A percentile compares a stretch with the other conserved stretches of the same genome.
These are phyloP conservation scores for Heteromormyrus szaboi DNA, from an alignment of 2,797 vertebrate genomes.

Conservation along the genomic window DNA sequence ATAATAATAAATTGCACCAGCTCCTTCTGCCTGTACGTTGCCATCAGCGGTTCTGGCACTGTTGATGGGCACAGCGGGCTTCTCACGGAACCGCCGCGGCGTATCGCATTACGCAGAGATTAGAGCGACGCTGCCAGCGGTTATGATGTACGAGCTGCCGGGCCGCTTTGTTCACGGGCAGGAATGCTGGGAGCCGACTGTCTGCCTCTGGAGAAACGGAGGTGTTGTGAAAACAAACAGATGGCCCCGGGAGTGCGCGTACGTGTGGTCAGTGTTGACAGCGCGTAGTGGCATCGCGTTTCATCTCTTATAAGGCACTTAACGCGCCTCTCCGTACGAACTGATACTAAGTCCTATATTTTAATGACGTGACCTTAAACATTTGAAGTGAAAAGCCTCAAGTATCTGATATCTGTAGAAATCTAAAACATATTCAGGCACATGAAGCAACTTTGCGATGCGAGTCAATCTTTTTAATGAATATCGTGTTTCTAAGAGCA, in stretches of 20 bases:
- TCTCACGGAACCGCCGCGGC: not conserved
- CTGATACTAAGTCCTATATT: not conserved
- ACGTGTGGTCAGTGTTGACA: slow-evolving; percentile 13
- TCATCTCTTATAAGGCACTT: not conserved
- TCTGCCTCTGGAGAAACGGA: slow-evolving; percentile 6
- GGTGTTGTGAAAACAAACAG: slow-evolving; percentile 23
- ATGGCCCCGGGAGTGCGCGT: not conserved
- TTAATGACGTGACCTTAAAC: not conserved
- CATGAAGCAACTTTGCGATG: not conserved
- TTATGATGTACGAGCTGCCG: slow-evolving; percentile 9
- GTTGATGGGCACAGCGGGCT: not conserved
- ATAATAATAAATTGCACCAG: not conserved
- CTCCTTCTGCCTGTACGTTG: not conserved
- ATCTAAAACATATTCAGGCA: not conserved
- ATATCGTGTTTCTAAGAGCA: not conserved
- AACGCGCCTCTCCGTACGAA: not conserved
- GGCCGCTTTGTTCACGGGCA: not conserved
- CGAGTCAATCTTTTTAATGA: not conserved
- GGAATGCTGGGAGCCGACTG: not conserved
- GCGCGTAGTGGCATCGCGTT: not conserved
- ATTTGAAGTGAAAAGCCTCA: not conserved
- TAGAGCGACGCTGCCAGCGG: not conserved
- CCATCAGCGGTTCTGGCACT: not conserved
- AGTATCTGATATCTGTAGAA: not conserved
- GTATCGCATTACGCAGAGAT: slow-evolving; percentile 10